Conservation (phyloP, 2,113 vertebrate genomes). For the Willisornis vidua region DNA sequence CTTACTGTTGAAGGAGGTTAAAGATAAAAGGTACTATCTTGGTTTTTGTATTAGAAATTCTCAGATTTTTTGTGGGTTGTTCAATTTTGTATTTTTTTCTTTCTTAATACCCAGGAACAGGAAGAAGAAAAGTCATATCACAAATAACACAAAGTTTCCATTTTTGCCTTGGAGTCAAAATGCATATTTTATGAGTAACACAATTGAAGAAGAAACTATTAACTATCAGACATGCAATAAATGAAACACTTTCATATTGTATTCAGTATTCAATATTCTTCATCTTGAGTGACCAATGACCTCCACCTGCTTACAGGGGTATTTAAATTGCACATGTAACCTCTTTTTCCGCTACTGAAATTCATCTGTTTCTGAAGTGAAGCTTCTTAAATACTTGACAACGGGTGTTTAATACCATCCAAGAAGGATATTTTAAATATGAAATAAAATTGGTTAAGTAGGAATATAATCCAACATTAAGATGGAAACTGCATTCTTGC, state of each 20-base stretch:
- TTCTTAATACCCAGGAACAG: not conserved
- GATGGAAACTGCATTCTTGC: not conserved
- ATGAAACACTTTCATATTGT: not conserved
- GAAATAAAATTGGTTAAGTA: not conserved
- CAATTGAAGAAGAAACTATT: not conserved
- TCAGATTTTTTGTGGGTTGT: not conserved
- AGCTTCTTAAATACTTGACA: not conserved
- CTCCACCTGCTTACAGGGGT: not conserved
- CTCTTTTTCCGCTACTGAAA: not conserved
- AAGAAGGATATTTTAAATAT: not conserved
- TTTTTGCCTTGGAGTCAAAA: not conserved
- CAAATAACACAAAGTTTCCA: not conserved
- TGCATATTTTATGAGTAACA: not conserved
- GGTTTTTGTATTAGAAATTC: not conserved
- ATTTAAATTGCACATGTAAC: not conserved
- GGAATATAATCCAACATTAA: not conserved
- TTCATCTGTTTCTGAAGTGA: not conserved
- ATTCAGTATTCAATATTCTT: not conserved
- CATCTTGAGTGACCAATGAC: not conserved
- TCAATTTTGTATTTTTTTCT: not conserved
- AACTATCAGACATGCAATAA: not conserved
- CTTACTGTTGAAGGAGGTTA: constrained; percentile 24
- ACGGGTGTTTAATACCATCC: not conserved
- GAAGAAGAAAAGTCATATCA: not conserved
- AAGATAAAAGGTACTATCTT: not conserved